These are phyloP conservation scores for Hydrophis major DNA, from an alignment of 2,797 vertebrate genomes.

Conservation along the genomic window DNA sequence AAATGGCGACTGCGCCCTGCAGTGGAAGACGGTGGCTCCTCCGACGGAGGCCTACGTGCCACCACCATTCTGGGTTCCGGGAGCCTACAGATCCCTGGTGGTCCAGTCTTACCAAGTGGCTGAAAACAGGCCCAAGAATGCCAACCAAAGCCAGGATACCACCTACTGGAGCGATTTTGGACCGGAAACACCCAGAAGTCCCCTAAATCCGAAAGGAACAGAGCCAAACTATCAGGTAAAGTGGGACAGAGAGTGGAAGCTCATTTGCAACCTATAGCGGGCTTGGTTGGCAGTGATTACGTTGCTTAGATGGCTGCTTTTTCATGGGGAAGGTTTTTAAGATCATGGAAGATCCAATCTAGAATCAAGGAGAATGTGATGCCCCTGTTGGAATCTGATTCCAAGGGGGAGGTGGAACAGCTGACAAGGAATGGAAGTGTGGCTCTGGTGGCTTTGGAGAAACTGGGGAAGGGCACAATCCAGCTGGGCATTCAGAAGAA, in stretches of 20 bases:
- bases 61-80: background rate
- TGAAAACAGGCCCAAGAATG: conserved; percentile 5
- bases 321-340: background rate
- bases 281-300: background rate
- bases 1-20: background rate
- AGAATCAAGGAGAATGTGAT: too few species aligned
- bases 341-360: too few species aligned
- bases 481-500: too few species aligned
- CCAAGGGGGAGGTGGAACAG: too few species aligned
- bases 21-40: conserved; percentile 54
- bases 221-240: conserved; percentile 56
- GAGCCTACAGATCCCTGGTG: background rate
- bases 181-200: conserved; percentile 13
- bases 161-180: background rate
- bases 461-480: too few species aligned
- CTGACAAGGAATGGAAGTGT: too few species aligned
- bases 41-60: conserved; percentile 56
- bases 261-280: background rate
- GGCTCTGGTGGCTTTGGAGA: too few species aligned
- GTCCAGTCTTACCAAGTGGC: background rate
- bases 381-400: too few species aligned
- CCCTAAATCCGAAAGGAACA: background rate
- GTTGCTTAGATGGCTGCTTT: background rate
- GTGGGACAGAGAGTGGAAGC: background rate
- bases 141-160: conserved; percentile 1